phyloP scores from a whole-genome alignment of 23 tunicate species.

The Ciona savignyi region DNA sequence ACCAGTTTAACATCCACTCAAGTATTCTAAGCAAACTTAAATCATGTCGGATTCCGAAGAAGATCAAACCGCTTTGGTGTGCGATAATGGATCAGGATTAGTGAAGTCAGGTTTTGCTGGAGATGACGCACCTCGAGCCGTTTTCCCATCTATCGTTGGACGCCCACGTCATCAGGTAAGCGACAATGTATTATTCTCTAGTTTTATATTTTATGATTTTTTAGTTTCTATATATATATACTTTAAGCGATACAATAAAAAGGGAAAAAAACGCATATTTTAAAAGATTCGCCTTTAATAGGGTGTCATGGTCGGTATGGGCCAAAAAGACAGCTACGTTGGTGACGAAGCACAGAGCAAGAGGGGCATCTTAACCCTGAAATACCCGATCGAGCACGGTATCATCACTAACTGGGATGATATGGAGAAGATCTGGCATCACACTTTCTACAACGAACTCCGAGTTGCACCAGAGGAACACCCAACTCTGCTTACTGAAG shows the following conservation, averaged over 20 bases:
- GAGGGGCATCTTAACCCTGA: constrained; percentile 70
- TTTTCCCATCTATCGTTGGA: constrained; percentile 85
- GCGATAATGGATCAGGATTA: constrained; percentile 89
- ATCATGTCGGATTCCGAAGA: constrained; percentile 82
- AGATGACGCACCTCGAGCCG: constrained; percentile 91
- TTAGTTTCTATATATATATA: no score
- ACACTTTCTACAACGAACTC: constrained; percentile 93
- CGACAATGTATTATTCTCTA: no score
- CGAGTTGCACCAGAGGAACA: constrained; percentile 82
- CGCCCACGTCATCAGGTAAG: constrained; percentile 83
- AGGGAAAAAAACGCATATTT: no score
- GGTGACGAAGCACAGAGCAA: constrained; percentile 83
- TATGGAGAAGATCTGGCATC: constrained; percentile 99
- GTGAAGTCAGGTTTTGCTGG: constrained; percentile 83
- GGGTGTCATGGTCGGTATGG: constrained; percentile 93
- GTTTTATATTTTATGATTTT: no score
- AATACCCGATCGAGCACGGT: constrained; percentile 83
- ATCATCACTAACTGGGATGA: constrained; percentile 93
- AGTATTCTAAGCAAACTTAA: no score
- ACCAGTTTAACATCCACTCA: no score
- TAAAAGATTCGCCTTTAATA: no score
- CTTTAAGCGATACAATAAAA: no score
- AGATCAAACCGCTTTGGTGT: constrained; percentile 76
- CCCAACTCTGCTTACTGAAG: constrained; percentile 59
- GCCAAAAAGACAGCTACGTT: constrained; percentile 80